phyloP scores from a whole-genome alignment of 2,888 invertebrate species.

The Caenorhabditis wallacei region DNA sequence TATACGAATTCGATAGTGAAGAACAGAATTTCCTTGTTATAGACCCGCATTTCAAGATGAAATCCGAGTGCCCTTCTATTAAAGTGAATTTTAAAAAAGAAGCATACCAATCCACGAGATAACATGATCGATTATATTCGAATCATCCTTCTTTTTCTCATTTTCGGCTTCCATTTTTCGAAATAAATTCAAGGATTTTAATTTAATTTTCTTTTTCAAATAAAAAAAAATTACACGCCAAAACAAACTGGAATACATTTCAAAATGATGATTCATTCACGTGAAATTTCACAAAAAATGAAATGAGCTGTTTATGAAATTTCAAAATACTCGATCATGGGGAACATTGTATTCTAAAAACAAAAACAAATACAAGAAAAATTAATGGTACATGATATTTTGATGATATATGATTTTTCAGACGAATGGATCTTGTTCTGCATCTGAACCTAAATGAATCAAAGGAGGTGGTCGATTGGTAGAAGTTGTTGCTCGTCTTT shows the following conservation, averaged over 20 bases:
- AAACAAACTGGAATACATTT: too few relatives aligned
- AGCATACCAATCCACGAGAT: constrained; percentile 39
- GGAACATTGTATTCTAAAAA: too few relatives aligned
- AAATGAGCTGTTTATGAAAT: too few relatives aligned
- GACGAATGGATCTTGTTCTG: neutral
- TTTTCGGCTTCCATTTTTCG: constrained; percentile 30
- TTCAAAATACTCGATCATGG: too few relatives aligned
- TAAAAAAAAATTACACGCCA: neutral
- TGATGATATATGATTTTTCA: neutral
- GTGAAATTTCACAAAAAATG: too few relatives aligned
- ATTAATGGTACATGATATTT: too few relatives aligned
- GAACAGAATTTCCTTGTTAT: too few relatives aligned
- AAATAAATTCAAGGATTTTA: neutral
- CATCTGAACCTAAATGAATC: constrained; percentile 1
- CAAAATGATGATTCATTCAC: too few relatives aligned
- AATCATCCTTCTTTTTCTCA: neutral
- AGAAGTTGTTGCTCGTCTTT: neutral
- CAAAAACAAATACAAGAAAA: neutral
- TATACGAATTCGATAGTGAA: neutral
- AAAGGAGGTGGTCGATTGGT: neutral
- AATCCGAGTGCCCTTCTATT: too few relatives aligned
- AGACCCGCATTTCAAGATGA: too few relatives aligned
- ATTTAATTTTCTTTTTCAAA: neutral
- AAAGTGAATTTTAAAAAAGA: too few relatives aligned
- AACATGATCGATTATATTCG: constrained; percentile 27